phyloP scores from a whole-genome alignment of 2,888 invertebrate genomes.

The Pseudococcus jackbeardsleyi region DNA sequence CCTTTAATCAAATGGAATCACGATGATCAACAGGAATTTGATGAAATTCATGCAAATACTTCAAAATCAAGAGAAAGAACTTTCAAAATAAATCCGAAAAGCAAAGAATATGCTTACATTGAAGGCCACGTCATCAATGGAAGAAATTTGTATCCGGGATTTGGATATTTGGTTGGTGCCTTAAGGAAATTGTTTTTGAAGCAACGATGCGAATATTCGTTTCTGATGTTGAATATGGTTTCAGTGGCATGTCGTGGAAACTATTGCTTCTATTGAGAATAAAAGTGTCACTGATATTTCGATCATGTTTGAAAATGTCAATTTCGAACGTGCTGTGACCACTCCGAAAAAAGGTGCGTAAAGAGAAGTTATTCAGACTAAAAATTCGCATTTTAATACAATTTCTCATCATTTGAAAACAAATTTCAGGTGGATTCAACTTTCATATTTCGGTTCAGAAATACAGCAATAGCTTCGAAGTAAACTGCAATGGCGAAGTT shows the following conservation, averaged over 20 bases:
- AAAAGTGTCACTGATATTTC: neutral
- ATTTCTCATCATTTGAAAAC: neutral
- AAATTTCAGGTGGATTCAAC: conserved; percentile 67
- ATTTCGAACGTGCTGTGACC: neutral
- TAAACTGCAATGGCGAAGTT: too few species aligned
- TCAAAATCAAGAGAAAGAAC: neutral
- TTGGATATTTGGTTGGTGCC: conserved; percentile 26
- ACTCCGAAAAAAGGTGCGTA: neutral
- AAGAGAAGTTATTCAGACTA: too few species aligned
- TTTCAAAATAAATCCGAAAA: neutral
- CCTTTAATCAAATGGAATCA: too few species aligned
- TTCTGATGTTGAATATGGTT: too few species aligned
- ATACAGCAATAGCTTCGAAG: conserved; percentile 72
- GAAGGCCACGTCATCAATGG: neutral
- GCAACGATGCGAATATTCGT: too few species aligned
- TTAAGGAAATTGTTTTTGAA: too few species aligned
- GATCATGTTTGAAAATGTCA: conserved; percentile 4
- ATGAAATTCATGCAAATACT: too few species aligned
- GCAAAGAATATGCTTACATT: neutral
- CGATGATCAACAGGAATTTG: conserved; percentile 69
- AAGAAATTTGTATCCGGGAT: conserved; percentile 9
- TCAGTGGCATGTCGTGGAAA: conserved; percentile 24
- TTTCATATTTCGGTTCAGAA: conserved; percentile 75
- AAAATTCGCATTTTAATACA: neutral
- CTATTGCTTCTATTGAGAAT: neutral